Percentiles rank a stretch among this genome's conserved stretches.
These are phyloP conservation scores for Talpa occidentalis DNA, from an alignment of 2,113 vertebrate genomes.

Conservation along the genomic window DNA sequence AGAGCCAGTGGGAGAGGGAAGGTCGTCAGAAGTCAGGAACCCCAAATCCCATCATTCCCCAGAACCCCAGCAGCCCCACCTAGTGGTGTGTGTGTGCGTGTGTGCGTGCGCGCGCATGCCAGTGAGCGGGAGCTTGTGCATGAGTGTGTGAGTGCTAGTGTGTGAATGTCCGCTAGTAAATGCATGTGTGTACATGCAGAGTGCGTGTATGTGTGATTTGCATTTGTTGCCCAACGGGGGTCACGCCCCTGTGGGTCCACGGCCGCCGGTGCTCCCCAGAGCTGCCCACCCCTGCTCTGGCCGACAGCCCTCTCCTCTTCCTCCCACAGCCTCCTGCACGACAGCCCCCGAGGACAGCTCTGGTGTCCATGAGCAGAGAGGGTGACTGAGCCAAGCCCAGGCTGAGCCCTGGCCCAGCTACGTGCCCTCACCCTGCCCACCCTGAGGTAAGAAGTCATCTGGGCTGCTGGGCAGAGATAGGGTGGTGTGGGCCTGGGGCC, in stretches of 20 bases:
- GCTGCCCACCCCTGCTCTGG: accelerated
- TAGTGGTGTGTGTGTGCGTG: not conserved
- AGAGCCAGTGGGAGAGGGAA: not conserved
- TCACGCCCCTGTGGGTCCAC: not conserved
- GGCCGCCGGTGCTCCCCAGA: not conserved
- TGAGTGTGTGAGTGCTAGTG: not conserved
- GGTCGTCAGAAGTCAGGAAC: not conserved
- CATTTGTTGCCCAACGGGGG: not conserved
- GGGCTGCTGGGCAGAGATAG: not conserved
- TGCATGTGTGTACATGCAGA: not conserved
- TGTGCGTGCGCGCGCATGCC: too few relatives aligned
- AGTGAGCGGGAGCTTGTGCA: not conserved
- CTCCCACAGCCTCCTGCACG: conserved; percentile 56
- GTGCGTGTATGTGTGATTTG: not conserved
- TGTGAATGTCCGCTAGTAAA: not conserved
- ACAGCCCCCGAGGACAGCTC: conserved; percentile 1
- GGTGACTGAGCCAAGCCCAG: not conserved
- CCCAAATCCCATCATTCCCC: not conserved
- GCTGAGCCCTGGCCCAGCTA: not conserved
- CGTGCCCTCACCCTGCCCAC: not conserved
- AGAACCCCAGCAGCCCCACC: not conserved
- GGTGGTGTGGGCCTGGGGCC: not conserved
- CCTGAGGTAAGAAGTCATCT: conserved; percentile 59
- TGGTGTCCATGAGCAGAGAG: not conserved
- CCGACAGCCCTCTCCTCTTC: not conserved